A percentile compares a stretch with the other conserved stretches of the same genome.
Evolutionary conservation across 2,797 vertebrate species (phyloP).

Genomic region (Manis pentadactyla): DNA sequence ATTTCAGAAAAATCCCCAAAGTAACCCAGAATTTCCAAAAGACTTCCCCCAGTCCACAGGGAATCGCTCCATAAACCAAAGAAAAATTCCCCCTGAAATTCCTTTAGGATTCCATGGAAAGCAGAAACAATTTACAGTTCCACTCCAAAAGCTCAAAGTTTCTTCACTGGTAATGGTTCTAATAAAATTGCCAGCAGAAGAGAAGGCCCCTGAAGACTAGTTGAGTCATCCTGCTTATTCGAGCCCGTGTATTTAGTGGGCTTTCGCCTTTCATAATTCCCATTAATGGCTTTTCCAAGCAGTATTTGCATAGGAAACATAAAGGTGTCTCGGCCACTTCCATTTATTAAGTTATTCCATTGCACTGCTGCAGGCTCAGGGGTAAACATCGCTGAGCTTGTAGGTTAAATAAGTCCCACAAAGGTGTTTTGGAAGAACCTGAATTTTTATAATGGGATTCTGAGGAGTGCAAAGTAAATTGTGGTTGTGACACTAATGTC

Average conservation of each 20-base stretch:
- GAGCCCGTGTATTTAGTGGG: background rate
- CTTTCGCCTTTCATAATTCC: slow-evolving; percentile 46
- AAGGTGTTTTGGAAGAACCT: slow-evolving; percentile 21
- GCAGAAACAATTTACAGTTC: slow-evolving; percentile 38
- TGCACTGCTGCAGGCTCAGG: background rate
- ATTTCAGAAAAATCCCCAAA: slow-evolving; percentile 63
- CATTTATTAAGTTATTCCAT: slow-evolving; percentile 12
- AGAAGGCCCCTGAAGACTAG: slow-evolving; percentile 23
- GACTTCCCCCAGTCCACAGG: slow-evolving; percentile 40
- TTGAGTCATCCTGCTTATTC: background rate
- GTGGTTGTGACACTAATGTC: background rate
- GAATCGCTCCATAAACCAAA: slow-evolving; percentile 27
- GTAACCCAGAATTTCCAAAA: slow-evolving; percentile 74
- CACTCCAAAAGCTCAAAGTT: background rate
- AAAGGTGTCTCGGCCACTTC: background rate
- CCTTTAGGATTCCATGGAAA: slow-evolving; percentile 40
- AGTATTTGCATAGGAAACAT: slow-evolving; percentile 42
- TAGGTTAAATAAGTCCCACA: background rate
- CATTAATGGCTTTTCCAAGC: slow-evolving; percentile 51
- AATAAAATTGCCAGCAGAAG: slow-evolving; percentile 19
- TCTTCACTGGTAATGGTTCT: background rate
- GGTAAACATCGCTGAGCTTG: background rate
- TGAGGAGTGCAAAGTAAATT: background rate
- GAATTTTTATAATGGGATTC: background rate
- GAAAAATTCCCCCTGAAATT: slow-evolving; percentile 65